A percentile compares a stretch with the other conserved stretches of the same genome.
Conservation (phyloP, 2,797 vertebrate genomes). For the Cyclopterus lumpus region DNA sequence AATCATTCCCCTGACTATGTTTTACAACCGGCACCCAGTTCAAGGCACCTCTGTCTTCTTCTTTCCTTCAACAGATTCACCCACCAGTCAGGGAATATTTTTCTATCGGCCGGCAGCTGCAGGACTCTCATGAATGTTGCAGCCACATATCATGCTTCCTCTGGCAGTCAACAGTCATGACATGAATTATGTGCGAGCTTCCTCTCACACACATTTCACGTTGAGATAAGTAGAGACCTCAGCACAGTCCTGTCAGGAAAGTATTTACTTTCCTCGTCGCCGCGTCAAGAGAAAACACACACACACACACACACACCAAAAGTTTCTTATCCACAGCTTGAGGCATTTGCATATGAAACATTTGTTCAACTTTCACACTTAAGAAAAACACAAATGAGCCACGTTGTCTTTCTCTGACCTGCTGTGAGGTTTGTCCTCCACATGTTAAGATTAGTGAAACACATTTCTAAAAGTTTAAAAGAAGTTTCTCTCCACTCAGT, state of each 20-base stretch:
- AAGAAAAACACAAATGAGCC: constrained; percentile 32
- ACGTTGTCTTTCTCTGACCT: constrained; percentile 12
- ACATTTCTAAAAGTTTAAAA: constrained; percentile 10
- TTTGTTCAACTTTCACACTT: constrained; percentile 51
- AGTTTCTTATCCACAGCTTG: constrained; percentile 49
- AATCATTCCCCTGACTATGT: constrained; percentile 50
- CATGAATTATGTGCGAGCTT: constrained; percentile 64
- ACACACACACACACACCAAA: constrained; percentile 31
- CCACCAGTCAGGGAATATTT: constrained; percentile 45
- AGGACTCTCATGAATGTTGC: constrained; percentile 59
- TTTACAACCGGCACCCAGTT: constrained; percentile 45
- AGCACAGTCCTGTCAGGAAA: constrained; percentile 61
- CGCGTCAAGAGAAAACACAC: constrained; percentile 40
- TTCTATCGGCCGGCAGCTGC: constrained; percentile 65
- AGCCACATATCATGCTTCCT: constrained; percentile 70
- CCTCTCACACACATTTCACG: constrained; percentile 56
- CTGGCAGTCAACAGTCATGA: constrained; percentile 64
- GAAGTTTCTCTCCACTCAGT: constrained; percentile 1
- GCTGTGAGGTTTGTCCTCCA: constrained; percentile 26
- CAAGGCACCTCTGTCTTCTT: constrained; percentile 50
- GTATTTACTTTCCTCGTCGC: constrained; percentile 54
- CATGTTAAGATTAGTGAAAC: constrained; percentile 34
- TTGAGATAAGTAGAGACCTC: constrained; percentile 61
- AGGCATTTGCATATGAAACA: constrained; percentile 60
- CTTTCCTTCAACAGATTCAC: constrained; percentile 43